Evolutionary conservation across 2,888 invertebrate genomes (phyloP).

Genomic region (Philereme vetulata): DNA sequence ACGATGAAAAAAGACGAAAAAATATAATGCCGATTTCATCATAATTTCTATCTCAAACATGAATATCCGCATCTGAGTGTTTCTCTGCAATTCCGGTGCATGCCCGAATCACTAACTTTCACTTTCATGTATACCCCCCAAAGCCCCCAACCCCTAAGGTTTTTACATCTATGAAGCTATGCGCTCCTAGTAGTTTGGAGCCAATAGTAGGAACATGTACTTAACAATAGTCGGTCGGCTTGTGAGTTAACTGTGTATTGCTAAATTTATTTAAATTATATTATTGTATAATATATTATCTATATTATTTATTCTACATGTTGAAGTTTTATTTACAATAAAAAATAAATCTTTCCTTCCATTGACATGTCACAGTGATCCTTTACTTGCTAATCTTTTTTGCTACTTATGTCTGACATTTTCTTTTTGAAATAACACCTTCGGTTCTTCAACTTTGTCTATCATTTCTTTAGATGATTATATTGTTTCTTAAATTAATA

Average conservation of each 20-base stretch:
- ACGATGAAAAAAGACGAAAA: too few species aligned
- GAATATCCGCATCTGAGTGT: not conserved
- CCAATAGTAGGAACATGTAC: slow-evolving; percentile 1
- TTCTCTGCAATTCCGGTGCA: slow-evolving; percentile 3
- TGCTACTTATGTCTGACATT: slow-evolving; percentile 53
- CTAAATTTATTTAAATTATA: slow-evolving; percentile 46
- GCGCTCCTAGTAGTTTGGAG: slow-evolving; percentile 8
- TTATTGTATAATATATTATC: slow-evolving; percentile 61
- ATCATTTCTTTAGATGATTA: slow-evolving; percentile 80
- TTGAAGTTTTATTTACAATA: slow-evolving; percentile 67
- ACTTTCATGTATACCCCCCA: slow-evolving; percentile 1
- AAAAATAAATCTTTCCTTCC: slow-evolving; percentile 43
- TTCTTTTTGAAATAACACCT: slow-evolving; percentile 88
- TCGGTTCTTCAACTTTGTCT: slow-evolving; percentile 93
- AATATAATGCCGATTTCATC: too few species aligned
- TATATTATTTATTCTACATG: too few species aligned
- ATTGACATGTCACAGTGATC: slow-evolving; percentile 23
- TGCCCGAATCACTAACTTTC: slow-evolving; percentile 12
- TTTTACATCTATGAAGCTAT: not conserved
- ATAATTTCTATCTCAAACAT: slow-evolving; percentile 1
- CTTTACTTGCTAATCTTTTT: slow-evolving; percentile 39
- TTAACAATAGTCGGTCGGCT: too few species aligned
- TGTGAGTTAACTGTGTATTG: slow-evolving; percentile 27
- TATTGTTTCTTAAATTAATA: too few species aligned
- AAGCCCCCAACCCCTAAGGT: not conserved